Base-by-base conservation (phyloP, 2,113 vertebrate genomes). In the Pipa parva region DNA sequence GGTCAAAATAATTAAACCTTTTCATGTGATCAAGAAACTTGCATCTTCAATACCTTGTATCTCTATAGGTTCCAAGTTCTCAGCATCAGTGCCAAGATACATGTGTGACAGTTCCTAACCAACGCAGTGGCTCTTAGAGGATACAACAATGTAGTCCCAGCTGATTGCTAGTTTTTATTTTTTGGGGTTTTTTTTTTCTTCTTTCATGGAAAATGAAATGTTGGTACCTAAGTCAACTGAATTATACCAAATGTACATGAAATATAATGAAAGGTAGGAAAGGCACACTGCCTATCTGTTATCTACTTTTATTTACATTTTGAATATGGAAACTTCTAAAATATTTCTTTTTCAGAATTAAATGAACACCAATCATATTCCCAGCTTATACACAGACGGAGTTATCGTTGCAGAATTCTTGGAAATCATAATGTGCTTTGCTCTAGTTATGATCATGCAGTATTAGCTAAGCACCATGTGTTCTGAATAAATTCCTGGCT, bases 401-500 rank as follows among this genome's bases (percentile, higher is more conserved):
- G 52, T 59, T 42, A 50, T 60, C 61, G 57, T 45, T 70, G 24
- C 58, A 54, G 20, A 61, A 54, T 70, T 51, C 66, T 61, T 61
- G 65, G 65, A 68, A 68, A 51, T 42, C 29, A 39, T 51, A 51
- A 37, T 59, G 66, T 36, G 22, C 31, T 10, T 20, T 37, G 31
- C 29, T 36, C 18, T 10, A 58, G 55, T 51, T 60, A 77, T 48
- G 79, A 63, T 75, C 71, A 70, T 48, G n/a, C 13, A 3, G 70
- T 71, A 62, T 76, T 70, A 71, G 59, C 71, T 42, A 48, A 70
- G 75, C 25, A 61, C 72, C 86, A 86, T 84, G 76, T 89, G 86
- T 78, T 86, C 78, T 76, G 73, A 80, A 90, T 89, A 83, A 85
- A 36, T 3, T 2, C 8, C 65, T 78, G 83, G 79, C 82, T 75